A percentile compares a stretch with the other conserved stretches of the same genome.
These are phyloP conservation scores for Dicyrtomina minuta DNA, from an alignment of 2,888 invertebrate species.

Conservation along the genomic window DNA sequence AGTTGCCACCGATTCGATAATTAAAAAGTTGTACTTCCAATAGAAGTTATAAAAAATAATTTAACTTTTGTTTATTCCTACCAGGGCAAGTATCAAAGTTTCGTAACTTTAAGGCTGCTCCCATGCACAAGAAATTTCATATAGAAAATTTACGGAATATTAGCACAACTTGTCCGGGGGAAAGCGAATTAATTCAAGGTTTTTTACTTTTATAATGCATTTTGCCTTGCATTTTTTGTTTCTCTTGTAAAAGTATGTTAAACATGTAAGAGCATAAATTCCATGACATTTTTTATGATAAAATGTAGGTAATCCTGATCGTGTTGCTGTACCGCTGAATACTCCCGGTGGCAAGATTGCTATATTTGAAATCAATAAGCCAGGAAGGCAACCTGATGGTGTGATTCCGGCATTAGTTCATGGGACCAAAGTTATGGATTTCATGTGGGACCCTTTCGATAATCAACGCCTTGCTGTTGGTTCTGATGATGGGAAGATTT, in stretches of 20 bases:
- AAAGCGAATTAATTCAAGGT: slow-evolving; percentile 91
- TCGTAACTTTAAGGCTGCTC: slow-evolving; percentile 85
- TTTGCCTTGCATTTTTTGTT: too few species aligned
- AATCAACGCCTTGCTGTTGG: slow-evolving; percentile 74
- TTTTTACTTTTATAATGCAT: too few species aligned
- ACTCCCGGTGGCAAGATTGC: slow-evolving; percentile 90
- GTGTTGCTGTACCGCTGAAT: slow-evolving; percentile 85
- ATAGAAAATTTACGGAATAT: slow-evolving; percentile 89
- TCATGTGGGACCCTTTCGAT: slow-evolving; percentile 92
- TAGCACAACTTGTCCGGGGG: slow-evolving; percentile 87
- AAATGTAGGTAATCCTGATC: slow-evolving; percentile 76
- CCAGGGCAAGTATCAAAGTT: slow-evolving; percentile 84
- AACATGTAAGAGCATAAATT: too few species aligned
- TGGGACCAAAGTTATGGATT: slow-evolving; percentile 85
- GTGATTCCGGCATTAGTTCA: slow-evolving; percentile 86
- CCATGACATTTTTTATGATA: too few species aligned
- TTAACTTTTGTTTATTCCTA: neutral
- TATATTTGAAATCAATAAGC: slow-evolving; percentile 69
- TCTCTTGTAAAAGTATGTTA: too few species aligned
- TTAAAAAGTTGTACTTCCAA: slow-evolving; percentile 18
- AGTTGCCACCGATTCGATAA: neutral
- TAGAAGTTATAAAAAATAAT: neutral
- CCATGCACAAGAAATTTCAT: slow-evolving; percentile 85
- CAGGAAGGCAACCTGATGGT: slow-evolving; percentile 75
- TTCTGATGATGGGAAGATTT: slow-evolving; percentile 83